Percentiles rank a stretch among this genome's conserved stretches.
phyloP scores from a whole-genome alignment of 2,888 invertebrate genomes.

The Coenonympha glycerion region DNA sequence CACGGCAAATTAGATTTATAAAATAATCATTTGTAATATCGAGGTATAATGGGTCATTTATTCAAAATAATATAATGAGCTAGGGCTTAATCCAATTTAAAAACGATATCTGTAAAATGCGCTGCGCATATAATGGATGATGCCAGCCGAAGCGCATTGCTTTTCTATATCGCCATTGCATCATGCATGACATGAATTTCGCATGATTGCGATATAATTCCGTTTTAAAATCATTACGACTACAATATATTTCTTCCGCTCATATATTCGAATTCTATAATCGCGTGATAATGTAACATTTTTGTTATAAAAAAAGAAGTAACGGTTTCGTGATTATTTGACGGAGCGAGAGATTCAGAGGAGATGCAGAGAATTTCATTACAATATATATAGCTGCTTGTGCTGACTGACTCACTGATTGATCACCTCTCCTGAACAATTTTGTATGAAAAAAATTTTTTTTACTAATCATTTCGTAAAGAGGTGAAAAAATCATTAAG shows the following conservation, averaged over 20 bases:
- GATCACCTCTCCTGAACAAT: too few relatives aligned
- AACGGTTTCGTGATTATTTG: slow-evolving; percentile 29
- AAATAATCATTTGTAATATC: slow-evolving; percentile 6
- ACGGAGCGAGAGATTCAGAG: slow-evolving; percentile 26
- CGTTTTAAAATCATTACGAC: slow-evolving; percentile 29
- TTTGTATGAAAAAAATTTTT: too few relatives aligned
- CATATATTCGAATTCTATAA: slow-evolving; percentile 36
- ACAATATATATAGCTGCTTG: too few relatives aligned
- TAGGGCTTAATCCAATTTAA: slow-evolving; percentile 10
- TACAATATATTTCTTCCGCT: slow-evolving; percentile 35
- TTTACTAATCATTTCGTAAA: too few relatives aligned
- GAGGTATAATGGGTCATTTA: not conserved
- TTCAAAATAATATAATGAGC: slow-evolving; percentile 12
- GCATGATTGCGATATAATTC: slow-evolving; percentile 32
- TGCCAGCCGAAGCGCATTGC: slow-evolving; percentile 18
- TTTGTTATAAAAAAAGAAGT: slow-evolving; percentile 27
- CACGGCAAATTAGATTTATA: not conserved
- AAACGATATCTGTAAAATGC: slow-evolving; percentile 21
- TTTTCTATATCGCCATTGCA: slow-evolving; percentile 27
- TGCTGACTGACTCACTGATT: too few relatives aligned
- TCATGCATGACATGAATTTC: slow-evolving; percentile 31
- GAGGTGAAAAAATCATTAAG: too few relatives aligned
- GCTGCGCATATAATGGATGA: slow-evolving; percentile 15
- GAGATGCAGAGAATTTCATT: slow-evolving; percentile 16
- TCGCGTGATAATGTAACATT: slow-evolving; percentile 35